These are phyloP conservation scores for Scortum barcoo DNA, from an alignment of 2,113 vertebrate genomes.

Conservation along the genomic window DNA sequence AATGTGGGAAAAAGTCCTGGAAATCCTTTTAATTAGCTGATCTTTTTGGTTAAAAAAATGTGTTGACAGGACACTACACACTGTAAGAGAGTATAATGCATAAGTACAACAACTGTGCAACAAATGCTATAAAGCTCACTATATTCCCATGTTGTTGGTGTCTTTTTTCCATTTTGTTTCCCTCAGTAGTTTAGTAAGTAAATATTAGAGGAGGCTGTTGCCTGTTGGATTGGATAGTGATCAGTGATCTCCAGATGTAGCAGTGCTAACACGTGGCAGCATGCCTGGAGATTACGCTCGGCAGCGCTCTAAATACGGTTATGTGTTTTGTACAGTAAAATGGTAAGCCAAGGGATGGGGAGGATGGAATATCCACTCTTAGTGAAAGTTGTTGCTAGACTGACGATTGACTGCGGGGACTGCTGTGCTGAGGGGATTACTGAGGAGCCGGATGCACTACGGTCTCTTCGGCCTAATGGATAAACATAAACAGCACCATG, in stretches of 20 bases:
- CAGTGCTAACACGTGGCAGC: constrained; percentile 28
- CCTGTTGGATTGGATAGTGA: constrained; percentile 23
- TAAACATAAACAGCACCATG: constrained; percentile 30
- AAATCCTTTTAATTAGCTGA: neutral
- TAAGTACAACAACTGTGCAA: neutral
- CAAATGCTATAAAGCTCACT: neutral
- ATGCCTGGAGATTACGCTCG: constrained; percentile 49
- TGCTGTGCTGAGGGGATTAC: constrained; percentile 68
- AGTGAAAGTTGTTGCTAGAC: constrained; percentile 53
- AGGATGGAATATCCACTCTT: constrained; percentile 39
- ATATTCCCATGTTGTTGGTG: neutral
- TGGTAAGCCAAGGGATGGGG: constrained; percentile 32
- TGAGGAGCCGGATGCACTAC: constrained; percentile 26
- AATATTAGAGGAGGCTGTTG: neutral
- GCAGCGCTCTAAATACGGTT: constrained; percentile 28
- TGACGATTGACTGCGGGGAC: constrained; percentile 38
- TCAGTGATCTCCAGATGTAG: constrained; percentile 52
- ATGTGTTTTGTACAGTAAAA: constrained; percentile 56
- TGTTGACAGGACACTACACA: neutral
- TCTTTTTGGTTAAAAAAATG: neutral
- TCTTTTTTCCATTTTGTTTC: neutral
- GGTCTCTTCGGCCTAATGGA: constrained; percentile 65
- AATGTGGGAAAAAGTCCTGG: rapidly evolving
- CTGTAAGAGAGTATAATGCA: neutral
- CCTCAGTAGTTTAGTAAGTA: neutral